Percentiles rank a stretch among this genome's conserved stretches.
Evolutionary conservation across 2,113 vertebrate species (phyloP).

Genomic region (Junco hyemalis): DNA sequence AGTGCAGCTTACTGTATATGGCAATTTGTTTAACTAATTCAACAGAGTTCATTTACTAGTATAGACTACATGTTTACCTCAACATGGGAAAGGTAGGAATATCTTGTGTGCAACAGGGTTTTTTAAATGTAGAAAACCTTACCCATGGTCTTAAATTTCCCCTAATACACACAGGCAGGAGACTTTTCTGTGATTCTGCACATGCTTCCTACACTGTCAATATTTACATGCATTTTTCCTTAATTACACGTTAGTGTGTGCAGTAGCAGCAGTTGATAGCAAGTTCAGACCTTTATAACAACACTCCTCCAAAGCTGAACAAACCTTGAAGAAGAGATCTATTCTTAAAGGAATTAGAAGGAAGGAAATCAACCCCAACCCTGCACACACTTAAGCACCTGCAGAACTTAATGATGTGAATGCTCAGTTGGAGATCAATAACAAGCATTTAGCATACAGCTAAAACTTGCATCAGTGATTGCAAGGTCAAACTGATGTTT

Average conservation of each 20-base stretch:
- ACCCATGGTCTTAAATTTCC: not conserved
- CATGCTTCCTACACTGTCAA: not conserved
- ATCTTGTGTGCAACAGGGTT: fast-evolving
- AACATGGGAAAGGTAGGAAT: not conserved
- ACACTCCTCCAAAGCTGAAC: not conserved
- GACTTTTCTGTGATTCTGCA: not conserved
- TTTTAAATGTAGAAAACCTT: not conserved
- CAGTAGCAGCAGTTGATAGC: not conserved
- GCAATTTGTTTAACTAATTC: not conserved
- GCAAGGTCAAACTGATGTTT: not conserved
- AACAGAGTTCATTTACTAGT: not conserved
- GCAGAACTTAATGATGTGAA: slow-evolving; percentile 2
- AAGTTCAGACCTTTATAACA: not conserved
- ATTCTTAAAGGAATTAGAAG: slow-evolving; percentile 8
- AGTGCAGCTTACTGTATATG: not conserved
- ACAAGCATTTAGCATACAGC: not conserved
- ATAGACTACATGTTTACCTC: not conserved
- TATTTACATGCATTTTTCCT: not conserved
- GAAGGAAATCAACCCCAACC: not conserved
- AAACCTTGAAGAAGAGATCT: not conserved
- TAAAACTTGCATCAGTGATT: slow-evolving; percentile 9
- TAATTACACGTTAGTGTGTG: not conserved
- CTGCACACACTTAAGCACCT: not conserved
- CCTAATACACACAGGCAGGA: not conserved
- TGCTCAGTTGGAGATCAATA: slow-evolving; percentile 22